Base-by-base conservation (phyloP, 2,888 invertebrate genomes). In the Ferdinandea cuprea region DNA sequence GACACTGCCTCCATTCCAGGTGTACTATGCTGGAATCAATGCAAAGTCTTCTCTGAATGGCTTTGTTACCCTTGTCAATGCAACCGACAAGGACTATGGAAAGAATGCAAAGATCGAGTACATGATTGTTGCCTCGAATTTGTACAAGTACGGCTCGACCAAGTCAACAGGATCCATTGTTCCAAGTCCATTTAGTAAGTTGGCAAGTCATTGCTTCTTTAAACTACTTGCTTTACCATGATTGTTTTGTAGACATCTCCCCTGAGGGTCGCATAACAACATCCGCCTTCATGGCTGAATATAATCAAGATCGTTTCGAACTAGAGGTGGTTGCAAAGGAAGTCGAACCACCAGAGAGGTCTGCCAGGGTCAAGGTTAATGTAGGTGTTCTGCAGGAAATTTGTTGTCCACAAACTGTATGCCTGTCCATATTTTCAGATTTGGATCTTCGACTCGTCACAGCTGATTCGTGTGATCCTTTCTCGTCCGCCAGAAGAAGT, bases 381-480 rank as follows among this genome's bases (percentile, higher is more conserved):
- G 96, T 96, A 89, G 93, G 94, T 52, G 4, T 8, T n/a, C 0
- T 21, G n/a, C 0, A 7, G n/a, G n/a, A n/a, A n/a, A 0, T 0
- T 11, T 19, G 7, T 5, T 9, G 37, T n/a, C 28, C n/a, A 28
- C 4, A 9, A 15, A n/a, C 5, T 28, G 7, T 4, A 44, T 3
- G 44, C 59, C 1, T 66, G 46, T 28, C 71, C 76, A n/a, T 21
- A 4, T 48, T 74, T 83, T 30, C 87, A 97, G 97, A 93, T 98
- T 9, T 98, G 98, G 97, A 94, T 98, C 46, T 97, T 96, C 86
- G 96, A 97, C 88, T 94, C 95, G 0, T 94, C 95, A 0, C 95
- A 97, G 85, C 92, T 97, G 58, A 95, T 97, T 74, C 93, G 96
- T 74, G 94, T 98, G 79, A 96, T 97, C 81, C 92, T 98, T 15